Base-by-base conservation (phyloP, 2,888 invertebrate species). In the Leptura quadrifasciata region DNA sequence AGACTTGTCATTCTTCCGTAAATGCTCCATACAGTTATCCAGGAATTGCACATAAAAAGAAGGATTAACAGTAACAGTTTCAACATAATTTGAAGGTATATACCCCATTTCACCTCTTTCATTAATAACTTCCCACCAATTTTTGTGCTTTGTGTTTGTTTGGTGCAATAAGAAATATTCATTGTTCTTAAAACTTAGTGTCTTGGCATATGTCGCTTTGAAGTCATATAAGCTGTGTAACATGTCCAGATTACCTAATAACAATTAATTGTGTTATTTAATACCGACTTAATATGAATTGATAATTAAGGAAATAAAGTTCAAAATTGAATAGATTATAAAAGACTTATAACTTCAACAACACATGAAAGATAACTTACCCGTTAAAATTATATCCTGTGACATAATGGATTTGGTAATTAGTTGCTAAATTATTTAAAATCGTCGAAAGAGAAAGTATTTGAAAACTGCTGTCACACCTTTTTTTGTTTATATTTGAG, bases 81-180 rank as follows among this genome's bases (percentile, higher is more conserved):
- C 93, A 74, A 96, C 95, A 90, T 96, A 96, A 91, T 96, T 96
- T 68, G 95, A 96, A 76, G 96, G 96, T 82, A 96, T 95, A 86
- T 95, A 96, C 69, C 96, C 96, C 81, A 95, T 92, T 88, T 95
- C 94, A 83, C 95, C 96, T 87, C 92, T 93, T 88, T 92, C 93
- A 90, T 95, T 95, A 82, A 96, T 94, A 65, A 96, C 96, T 91
- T 95, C 95, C 96, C 95, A 96, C 96, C 96, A 96, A 87, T 96
- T 96, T 47, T 65, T 65, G 27, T 65, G 65, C 10, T 65, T 95
- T 3, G 94, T 93, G 79, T 94, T 94, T 21, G 92, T 94, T 87
- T 95, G 95, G 85, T 96, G 94, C 20, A 96, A 90, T 84, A 94
- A 93, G 88, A 96, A 96, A 87, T 93, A 93, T 87, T 96, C 96